Evolutionary conservation across 1,140 invertebrate species (phyloP), one percentile per base, ranked within the genome.

Genomic region (Zaprionus africanus): DNA sequence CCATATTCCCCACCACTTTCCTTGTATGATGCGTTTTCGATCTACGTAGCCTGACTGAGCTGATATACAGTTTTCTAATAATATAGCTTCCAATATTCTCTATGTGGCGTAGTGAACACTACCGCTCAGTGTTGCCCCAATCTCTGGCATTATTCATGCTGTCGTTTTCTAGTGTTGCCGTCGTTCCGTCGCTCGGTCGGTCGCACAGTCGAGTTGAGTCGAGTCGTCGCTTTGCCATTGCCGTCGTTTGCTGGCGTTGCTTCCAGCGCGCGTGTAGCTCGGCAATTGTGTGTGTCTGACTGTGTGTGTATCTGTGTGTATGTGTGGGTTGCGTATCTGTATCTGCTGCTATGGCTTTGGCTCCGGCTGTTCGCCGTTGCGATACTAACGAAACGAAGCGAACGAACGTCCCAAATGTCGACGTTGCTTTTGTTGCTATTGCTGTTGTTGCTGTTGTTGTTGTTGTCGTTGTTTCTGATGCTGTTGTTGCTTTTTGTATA

Each of bases 391-490:
- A 61, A 77, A 78, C 80, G 76, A 82, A 82, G 81, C 81, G 81
- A 80, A 81, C 82, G 78, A 85, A 85, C 83, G 83, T 86, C 83
- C 83, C 82, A 86, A 86, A 86, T 87, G 82, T 86, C 82, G 81
- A 70, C 68, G 74, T 76, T 75, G 70, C 54, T 57, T 57, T 71
- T 72, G 61, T 24, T 53, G 64, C 49, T 43, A 13, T 58, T 57
- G 56, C 49, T 54, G 54, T 57, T 60, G 54, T 36, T 43, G 26
- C 54, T 69, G 49, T 53, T 64, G 63, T 59, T 65, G 28, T 26
- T 51, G 7, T 41, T 61, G 59, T 31, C 49, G 78, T 36, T 64
- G 71, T 65, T 75, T 60, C 38, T 68, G 64, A 62, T 68, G 65
- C 28, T 79, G 78, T 31, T 78, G 81, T 70, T 79, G 70, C 75